Percentiles rank a stretch among this genome's conserved stretches.
Conservation (phyloP, 2,797 vertebrate genomes). For the Sphenopsis melanotis region DNA sequence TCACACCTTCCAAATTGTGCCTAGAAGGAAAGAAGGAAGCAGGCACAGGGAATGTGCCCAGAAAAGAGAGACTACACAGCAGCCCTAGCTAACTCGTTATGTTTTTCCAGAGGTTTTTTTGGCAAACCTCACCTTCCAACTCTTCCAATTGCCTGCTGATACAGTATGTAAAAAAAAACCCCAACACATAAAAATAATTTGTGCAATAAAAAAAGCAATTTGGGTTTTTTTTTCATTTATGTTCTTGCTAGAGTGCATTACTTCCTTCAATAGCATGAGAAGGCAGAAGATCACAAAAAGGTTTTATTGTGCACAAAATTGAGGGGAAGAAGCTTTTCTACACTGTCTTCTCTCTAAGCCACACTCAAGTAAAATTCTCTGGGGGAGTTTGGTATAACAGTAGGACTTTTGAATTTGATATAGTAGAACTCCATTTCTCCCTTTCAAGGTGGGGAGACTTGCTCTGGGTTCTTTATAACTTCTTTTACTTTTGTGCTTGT, state of each 20-base stretch:
- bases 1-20: not conserved
- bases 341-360: not conserved
- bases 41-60: not conserved
- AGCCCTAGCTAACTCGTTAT: not conserved
- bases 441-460: not conserved
- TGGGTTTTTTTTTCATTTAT: not conserved
- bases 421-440: not conserved
- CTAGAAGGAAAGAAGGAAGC: not conserved
- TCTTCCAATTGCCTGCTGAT: not conserved
- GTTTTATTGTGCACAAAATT: not conserved
- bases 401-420: not conserved
- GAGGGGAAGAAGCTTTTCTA: not conserved
- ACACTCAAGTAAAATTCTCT: not conserved
- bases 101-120: not conserved
- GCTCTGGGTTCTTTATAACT: not conserved
- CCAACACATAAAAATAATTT: not conserved
- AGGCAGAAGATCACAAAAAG: not conserved
- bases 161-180: not conserved
- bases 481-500: not conserved
- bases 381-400: not conserved
- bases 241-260: not conserved
- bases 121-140: not conserved
- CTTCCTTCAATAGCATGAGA: not conserved
- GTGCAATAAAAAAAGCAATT: not conserved
- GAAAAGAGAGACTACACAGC: fast-evolving